A percentile compares a stretch with the other conserved stretches of the same genome.
These are phyloP conservation scores for Odontamblyopus lacepedii DNA, from an alignment of 2,797 vertebrate genomes.

Conservation along the genomic window DNA sequence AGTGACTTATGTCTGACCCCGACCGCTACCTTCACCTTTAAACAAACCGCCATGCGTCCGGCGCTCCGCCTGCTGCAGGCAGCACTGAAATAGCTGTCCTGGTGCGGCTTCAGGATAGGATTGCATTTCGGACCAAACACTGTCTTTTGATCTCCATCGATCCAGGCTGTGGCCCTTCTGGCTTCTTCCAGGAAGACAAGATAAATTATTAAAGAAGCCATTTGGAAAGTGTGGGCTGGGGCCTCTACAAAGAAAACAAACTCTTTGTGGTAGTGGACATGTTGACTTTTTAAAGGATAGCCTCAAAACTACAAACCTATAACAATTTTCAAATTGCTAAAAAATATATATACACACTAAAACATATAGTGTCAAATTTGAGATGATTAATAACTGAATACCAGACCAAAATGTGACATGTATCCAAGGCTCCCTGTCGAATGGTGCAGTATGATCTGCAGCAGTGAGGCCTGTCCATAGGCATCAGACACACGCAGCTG, in stretches of 20 bases:
- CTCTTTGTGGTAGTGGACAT: slow-evolving; percentile 33
- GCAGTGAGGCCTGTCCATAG: slow-evolving; percentile 49
- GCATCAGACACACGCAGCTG: slow-evolving; percentile 72
- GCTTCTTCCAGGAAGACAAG: slow-evolving; percentile 62
- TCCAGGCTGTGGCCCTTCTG: slow-evolving; percentile 57
- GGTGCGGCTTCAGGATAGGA: slow-evolving; percentile 56
- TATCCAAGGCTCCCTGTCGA: neutral
- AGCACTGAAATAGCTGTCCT: slow-evolving; percentile 64
- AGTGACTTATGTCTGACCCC: slow-evolving; percentile 28
- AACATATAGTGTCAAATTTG: neutral
- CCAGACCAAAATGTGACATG: neutral
- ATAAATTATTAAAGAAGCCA: slow-evolving; percentile 74
- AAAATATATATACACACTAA: neutral
- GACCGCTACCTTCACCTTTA: slow-evolving; percentile 43
- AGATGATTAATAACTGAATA: neutral
- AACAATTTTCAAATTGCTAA: neutral
- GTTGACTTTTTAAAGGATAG: slow-evolving; percentile 4
- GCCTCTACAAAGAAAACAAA: slow-evolving; percentile 36
- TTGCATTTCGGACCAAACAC: slow-evolving; percentile 66
- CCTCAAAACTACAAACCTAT: neutral
- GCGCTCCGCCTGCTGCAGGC: slow-evolving; percentile 13
- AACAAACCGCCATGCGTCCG: slow-evolving; percentile 17
- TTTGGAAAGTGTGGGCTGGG: slow-evolving; percentile 60
- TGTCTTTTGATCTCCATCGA: slow-evolving; percentile 78
- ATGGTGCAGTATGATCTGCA: slow-evolving; percentile 5